These are phyloP conservation scores for Aegotheles bennettii DNA, from an alignment of 2,113 vertebrate species.

Conservation along the genomic window DNA sequence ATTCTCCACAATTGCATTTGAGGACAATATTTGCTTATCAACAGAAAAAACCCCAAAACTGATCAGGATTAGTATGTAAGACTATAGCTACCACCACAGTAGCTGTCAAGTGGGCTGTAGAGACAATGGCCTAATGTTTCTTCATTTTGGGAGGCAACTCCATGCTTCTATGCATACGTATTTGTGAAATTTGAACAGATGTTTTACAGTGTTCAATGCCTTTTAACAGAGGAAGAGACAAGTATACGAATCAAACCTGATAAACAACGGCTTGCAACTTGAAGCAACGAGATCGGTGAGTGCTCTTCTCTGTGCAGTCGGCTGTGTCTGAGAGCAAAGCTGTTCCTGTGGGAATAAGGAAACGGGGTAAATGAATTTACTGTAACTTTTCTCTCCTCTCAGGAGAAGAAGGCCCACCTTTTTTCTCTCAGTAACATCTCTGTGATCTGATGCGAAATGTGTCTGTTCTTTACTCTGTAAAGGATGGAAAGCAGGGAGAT, in stretches of 20 bases:
- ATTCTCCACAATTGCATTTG: background rate
- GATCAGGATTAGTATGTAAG: background rate
- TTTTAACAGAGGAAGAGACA: constrained; percentile 81
- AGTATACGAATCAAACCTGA: constrained; percentile 86
- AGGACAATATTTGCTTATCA: background rate
- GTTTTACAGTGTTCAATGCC: background rate
- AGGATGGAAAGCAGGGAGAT: background rate
- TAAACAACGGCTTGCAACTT: constrained; percentile 84
- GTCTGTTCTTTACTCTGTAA: background rate
- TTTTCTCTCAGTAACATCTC: background rate
- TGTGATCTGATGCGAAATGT: background rate
- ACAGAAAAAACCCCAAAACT: background rate
- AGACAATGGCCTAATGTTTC: background rate
- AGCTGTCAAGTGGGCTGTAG: background rate
- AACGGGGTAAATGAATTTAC: background rate
- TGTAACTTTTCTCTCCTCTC: background rate
- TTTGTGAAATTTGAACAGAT: background rate
- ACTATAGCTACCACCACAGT: background rate
- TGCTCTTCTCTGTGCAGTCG: background rate
- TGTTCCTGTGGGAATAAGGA: background rate
- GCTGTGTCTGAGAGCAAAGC: background rate
- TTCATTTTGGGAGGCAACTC: background rate
- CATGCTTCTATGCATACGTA: background rate
- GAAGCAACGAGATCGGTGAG: constrained; percentile 87
- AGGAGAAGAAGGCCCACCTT: background rate